A percentile compares a stretch with the other conserved stretches of the same genome.
Conservation (phyloP, 2,888 invertebrate species). For the Choreutis nemorana region DNA sequence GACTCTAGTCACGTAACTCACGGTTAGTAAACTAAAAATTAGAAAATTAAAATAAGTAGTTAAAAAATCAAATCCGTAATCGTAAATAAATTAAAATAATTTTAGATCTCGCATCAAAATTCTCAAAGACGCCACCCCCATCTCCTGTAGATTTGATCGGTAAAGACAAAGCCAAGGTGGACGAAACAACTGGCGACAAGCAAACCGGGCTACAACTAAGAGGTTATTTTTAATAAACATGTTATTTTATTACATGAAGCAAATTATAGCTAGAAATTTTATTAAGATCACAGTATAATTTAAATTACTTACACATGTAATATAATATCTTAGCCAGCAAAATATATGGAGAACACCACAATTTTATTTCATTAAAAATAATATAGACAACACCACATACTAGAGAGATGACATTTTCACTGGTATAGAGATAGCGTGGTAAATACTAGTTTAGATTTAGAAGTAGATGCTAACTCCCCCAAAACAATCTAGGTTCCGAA, state of each 20-base stretch:
- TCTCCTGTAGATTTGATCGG: conserved; percentile 72
- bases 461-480: conserved; percentile 25
- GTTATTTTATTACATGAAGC: too few species aligned
- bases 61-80: not conserved
- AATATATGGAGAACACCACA: too few species aligned
- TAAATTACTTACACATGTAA: too few species aligned
- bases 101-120: conserved; percentile 69
- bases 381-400: too few species aligned
- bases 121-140: conserved; percentile 75
- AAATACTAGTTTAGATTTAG: too few species aligned
- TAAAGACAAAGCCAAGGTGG: conserved; percentile 55
- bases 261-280: too few species aligned
- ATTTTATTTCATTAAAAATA: not conserved
- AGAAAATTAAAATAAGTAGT: not conserved
- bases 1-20: conserved; percentile 57
- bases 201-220: conserved; percentile 51
- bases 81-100: not conserved
- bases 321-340: too few species aligned
- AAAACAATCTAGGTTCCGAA: conserved; percentile 46
- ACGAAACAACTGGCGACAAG: conserved; percentile 39
- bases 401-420: too few species aligned
- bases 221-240: too few species aligned
- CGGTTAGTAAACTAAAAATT: conserved; percentile 25
- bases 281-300: too few species aligned
- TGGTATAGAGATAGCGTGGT: too few species aligned